Base-by-base conservation (phyloP, 37 sponge, comb jelly and placozoan genomes). In the Dysidea cf. avara region DNA sequence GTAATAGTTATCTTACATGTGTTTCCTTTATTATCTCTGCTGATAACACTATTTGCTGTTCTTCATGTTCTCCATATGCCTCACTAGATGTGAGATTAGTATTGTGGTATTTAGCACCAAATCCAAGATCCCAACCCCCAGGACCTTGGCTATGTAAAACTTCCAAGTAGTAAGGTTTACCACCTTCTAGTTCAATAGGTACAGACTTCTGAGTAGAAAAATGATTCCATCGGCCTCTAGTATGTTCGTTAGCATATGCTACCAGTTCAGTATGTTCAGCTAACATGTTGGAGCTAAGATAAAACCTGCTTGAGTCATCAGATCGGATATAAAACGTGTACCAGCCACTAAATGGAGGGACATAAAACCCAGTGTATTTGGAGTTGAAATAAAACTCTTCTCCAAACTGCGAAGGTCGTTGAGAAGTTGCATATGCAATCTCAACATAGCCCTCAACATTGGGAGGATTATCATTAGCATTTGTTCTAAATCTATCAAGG, bases 251-350 rank as follows among this genome's bases (percentile, higher is more conserved):
- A 4, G 78, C 77, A 51, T 39, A 39, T 25, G 84, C 84, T 1
- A 77, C 32, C 69, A 77, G 29, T 22, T 57, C n/a, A 52, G 66
- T 73, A 58, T 72, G 34, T 24, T 68, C 82, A 18, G 57, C 53
- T 28, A 68, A 68, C 29, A 37, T 40, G 28, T 75, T 75, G 33
- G 82, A 71, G 48, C 91, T 91, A 39, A 91, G 33, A 37, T 77
- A 86, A 35, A 86, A 52, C 2, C 70, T 55, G 31, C 83, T 82
- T 6, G 14, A n/a, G 64, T 91, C 91, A 62, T 91, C 94, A n/a
- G 94, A 85, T 22, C 38, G 53, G 7, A 89, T 49, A 29, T 34
- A 22, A 49, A 93, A 74, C 3, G 90, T 82, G 55, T 89, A 93
- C 16, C 33, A 48, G 17, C 86, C 69, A 6, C 77, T 58, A 2